These are phyloP conservation scores for Peromyscus leucopus DNA, from an alignment of 2,113 vertebrate genomes.

Conservation along the genomic window DNA sequence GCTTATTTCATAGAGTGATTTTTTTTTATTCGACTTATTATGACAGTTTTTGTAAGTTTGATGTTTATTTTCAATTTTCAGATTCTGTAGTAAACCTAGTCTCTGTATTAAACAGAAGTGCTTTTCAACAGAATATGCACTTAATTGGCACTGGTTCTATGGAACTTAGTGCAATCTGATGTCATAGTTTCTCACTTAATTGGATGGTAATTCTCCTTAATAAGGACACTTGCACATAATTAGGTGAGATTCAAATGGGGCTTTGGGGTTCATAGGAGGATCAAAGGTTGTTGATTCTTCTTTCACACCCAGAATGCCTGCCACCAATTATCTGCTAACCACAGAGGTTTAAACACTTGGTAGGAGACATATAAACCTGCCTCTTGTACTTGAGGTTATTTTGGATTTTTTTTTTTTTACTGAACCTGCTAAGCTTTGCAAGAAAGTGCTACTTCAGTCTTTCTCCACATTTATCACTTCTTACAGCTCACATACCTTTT, in stretches of 20 bases:
- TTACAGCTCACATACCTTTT: background rate
- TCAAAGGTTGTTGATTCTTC: conserved; percentile 75
- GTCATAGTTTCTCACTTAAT: conserved; percentile 85
- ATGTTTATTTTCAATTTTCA: background rate
- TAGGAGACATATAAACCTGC: conserved; percentile 73
- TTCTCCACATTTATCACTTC: conserved; percentile 53
- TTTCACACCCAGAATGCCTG: conserved; percentile 75
- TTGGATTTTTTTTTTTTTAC: background rate
- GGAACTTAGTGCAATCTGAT: conserved; percentile 88
- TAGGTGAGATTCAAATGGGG: conserved; percentile 83
- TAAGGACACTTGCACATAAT: conserved; percentile 85
- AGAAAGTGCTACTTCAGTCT: conserved; percentile 13
- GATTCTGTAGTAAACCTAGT: background rate
- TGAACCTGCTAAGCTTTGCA: conserved; percentile 2
- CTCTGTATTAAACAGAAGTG: conserved; percentile 55
- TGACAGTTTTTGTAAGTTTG: background rate
- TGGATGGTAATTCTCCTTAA: conserved; percentile 87
- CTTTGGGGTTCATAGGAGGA: conserved; percentile 77
- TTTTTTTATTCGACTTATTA: background rate
- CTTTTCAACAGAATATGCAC: conserved; percentile 81
- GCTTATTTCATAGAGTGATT: background rate
- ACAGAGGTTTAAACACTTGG: conserved; percentile 73
- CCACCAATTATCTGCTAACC: conserved; percentile 74
- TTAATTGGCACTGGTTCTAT: conserved; percentile 85
- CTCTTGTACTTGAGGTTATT: conserved; percentile 67